A percentile compares a stretch with the other conserved stretches of the same genome.
Evolutionary conservation across 2,113 vertebrate species (phyloP).

Genomic region (Pipa parva): DNA sequence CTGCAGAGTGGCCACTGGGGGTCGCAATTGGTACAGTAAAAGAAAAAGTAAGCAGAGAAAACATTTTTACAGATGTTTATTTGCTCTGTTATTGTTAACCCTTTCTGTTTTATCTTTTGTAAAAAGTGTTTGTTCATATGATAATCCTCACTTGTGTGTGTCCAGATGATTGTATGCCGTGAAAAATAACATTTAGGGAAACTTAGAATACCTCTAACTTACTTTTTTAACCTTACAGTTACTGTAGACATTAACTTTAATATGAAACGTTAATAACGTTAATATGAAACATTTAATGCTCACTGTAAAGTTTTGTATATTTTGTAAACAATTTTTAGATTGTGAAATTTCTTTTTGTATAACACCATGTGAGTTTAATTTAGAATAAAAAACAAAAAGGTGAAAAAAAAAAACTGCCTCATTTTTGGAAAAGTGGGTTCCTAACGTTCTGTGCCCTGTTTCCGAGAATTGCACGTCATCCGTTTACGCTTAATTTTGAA

Average conservation of each 20-base stretch:
- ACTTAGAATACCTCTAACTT: constrained; percentile 27
- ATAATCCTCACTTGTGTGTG: constrained; percentile 17
- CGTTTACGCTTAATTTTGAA: no score
- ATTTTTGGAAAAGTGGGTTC: no score
- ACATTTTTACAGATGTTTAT: constrained; percentile 12
- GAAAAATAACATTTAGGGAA: constrained; percentile 21
- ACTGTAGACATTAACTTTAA: constrained; percentile 38
- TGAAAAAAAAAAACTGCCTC: neutral
- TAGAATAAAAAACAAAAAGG: constrained; percentile 39
- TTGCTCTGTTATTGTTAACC: constrained; percentile 17
- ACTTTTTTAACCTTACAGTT: constrained; percentile 24
- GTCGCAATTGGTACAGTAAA: constrained; percentile 2
- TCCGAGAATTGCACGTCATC: no score
- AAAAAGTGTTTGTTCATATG: constrained; percentile 13
- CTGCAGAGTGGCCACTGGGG: constrained; percentile 12
- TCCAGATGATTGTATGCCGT: constrained; percentile 29
- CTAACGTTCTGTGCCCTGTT: no score
- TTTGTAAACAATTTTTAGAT: constrained; percentile 44
- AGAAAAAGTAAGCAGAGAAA: neutral
- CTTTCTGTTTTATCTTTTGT: neutral
- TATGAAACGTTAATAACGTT: no score
- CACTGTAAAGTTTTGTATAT: constrained; percentile 43
- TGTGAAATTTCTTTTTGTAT: constrained; percentile 41
- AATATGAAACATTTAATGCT: constrained; percentile 32
- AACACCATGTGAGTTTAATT: constrained; percentile 39